Percentiles rank a stretch among this genome's conserved stretches.
phyloP scores from a whole-genome alignment of 2,797 vertebrate species.

The Cyclopterus lumpus region DNA sequence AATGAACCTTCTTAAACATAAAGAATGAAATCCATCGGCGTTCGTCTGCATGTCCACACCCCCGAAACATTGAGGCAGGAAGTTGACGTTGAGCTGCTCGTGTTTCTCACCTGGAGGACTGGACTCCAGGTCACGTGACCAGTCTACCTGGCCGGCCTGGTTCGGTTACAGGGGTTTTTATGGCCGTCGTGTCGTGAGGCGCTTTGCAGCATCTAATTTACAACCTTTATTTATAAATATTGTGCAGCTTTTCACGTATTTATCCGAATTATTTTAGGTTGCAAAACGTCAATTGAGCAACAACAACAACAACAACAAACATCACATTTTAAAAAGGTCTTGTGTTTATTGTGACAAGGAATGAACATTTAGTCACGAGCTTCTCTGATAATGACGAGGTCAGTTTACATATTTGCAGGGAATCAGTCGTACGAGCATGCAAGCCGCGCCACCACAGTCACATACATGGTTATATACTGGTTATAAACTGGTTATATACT shows the following conservation, averaged over 20 bases:
- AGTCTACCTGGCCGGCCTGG: constrained; percentile 32
- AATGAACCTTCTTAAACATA: too few relatives aligned
- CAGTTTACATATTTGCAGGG: background rate
- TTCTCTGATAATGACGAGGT: background rate
- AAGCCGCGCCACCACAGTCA: too few relatives aligned
- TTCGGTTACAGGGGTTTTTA: background rate
- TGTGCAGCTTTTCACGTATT: too few relatives aligned
- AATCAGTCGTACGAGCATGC: background rate
- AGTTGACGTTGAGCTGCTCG: constrained; percentile 1
- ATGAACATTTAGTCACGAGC: background rate
- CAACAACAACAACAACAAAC: too few relatives aligned
- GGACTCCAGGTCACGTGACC: constrained; percentile 6
- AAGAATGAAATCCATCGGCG: too few relatives aligned
- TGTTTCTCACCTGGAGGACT: constrained; percentile 16
- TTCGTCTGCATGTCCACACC: background rate
- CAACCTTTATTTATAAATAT: too few relatives aligned
- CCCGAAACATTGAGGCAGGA: constrained; percentile 10
- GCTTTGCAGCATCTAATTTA: too few relatives aligned
- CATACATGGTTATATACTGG: too few relatives aligned
- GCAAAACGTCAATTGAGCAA: background rate
- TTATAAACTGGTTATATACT: too few relatives aligned
- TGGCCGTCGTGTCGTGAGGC: too few relatives aligned
- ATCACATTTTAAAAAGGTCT: background rate
- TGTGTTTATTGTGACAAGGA: background rate
- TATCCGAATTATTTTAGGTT: too few relatives aligned